phyloP scores from a whole-genome alignment of 2,888 invertebrate genomes.

The Protodeltote pygarga region DNA sequence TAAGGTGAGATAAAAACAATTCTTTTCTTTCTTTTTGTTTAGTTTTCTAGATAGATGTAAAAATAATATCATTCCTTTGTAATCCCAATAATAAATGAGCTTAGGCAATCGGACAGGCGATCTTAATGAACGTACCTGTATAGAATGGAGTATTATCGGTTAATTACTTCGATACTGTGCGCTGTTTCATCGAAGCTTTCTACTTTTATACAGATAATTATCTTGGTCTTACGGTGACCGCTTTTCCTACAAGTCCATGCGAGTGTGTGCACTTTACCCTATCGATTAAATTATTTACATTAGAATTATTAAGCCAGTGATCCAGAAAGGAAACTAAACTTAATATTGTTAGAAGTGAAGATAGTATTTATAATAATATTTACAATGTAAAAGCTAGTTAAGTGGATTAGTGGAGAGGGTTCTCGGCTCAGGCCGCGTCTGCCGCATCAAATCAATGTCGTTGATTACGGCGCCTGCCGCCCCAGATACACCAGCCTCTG shows the following conservation, averaged over 20 bases:
- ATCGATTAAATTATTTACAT: conserved; percentile 40
- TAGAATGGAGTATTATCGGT: too few relatives aligned
- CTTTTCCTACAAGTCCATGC: conserved; percentile 18
- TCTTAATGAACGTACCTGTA: neutral
- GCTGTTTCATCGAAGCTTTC: conserved; percentile 10
- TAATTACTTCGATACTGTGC: conserved; percentile 18
- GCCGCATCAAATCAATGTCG: conserved; percentile 45
- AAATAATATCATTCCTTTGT: conserved; percentile 4
- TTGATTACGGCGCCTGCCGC: conserved; percentile 34
- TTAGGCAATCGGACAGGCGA: conserved; percentile 4
- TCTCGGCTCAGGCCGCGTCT: conserved; percentile 24
- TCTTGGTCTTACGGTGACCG: conserved; percentile 33
- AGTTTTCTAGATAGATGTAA: conserved; percentile 25
- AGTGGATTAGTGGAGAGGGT: conserved; percentile 40
- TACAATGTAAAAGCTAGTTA: conserved; percentile 34
- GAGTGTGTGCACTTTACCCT: conserved; percentile 37
- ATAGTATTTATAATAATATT: conserved; percentile 40
- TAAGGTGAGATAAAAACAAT: conserved; percentile 41
- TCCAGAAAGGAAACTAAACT: conserved; percentile 15
- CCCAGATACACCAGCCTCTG: conserved; percentile 25
- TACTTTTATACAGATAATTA: conserved; percentile 20
- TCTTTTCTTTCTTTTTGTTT: conserved; percentile 15
- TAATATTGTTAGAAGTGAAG: conserved; percentile 22
- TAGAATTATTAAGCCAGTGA: conserved; percentile 27
- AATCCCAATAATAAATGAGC: conserved; percentile 12